A percentile compares a stretch with the other conserved stretches of the same genome.
These are phyloP conservation scores for Bombus confusus DNA, from an alignment of 1,140 invertebrate species.

Conservation along the genomic window DNA sequence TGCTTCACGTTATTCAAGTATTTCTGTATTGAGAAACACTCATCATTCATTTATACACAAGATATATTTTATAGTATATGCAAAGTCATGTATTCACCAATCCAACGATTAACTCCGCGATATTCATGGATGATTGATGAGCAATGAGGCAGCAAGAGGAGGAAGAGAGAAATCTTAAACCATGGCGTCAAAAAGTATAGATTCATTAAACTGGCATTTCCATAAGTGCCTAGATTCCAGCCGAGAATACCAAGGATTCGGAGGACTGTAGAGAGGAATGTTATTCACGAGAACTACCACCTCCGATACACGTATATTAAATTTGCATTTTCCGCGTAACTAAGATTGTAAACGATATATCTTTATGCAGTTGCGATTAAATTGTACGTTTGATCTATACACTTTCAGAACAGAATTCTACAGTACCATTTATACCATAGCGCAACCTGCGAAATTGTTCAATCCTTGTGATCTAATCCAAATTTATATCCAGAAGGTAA, in stretches of 20 bases:
- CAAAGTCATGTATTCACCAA: not conserved
- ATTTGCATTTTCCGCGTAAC: conserved; percentile 9
- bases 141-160: not conserved
- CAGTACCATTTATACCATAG: too few relatives aligned
- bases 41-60: not conserved
- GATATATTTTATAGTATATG: not conserved
- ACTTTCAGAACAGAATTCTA: too few relatives aligned
- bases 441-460: too few relatives aligned
- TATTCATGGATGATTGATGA: not conserved
- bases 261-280: not conserved
- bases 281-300: not conserved
- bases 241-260: not conserved
- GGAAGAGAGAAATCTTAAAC: not conserved
- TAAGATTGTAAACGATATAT: not conserved
- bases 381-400: not conserved
- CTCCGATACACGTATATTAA: not conserved
- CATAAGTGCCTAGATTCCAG: not conserved
- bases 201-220: not conserved
- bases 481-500: too few relatives aligned
- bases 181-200: not conserved
- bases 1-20: not conserved
- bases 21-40: not conserved
- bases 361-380: not conserved
- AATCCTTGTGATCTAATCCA: too few relatives aligned
- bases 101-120: not conserved